phyloP scores from a whole-genome alignment of 2,113 vertebrate genomes.

The Spermophilus dauricus region DNA sequence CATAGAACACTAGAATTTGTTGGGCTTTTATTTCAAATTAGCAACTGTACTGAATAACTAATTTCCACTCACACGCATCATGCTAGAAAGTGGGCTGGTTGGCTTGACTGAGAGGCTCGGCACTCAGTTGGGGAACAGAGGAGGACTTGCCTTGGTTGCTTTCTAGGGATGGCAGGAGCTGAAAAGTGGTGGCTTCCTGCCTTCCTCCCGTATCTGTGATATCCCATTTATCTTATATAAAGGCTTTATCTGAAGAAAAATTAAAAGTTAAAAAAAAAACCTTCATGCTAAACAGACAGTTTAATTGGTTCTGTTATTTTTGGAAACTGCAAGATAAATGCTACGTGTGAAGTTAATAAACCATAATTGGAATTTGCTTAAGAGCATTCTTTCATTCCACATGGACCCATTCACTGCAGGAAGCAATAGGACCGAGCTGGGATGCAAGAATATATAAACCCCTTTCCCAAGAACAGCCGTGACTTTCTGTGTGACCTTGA shows the following conservation, averaged over 20 bases:
- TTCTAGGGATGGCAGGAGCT: not conserved
- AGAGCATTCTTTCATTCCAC: constrained; percentile 76
- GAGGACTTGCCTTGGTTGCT: not conserved
- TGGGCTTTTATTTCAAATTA: constrained; percentile 71
- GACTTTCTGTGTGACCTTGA: constrained; percentile 74
- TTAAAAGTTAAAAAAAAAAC: constrained; percentile 64
- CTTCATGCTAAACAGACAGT: constrained; percentile 82
- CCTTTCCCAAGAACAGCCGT: constrained; percentile 9
- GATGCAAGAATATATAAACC: not conserved
- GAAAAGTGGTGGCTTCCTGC: not conserved
- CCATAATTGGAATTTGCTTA: constrained; percentile 84
- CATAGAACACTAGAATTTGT: constrained; percentile 42
- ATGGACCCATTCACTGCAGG: constrained; percentile 29
- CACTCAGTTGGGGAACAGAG: not conserved
- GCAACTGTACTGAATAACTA: constrained; percentile 13
- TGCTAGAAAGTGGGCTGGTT: not conserved
- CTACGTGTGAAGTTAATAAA: constrained; percentile 82
- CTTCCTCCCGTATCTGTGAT: not conserved
- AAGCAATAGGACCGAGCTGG: constrained; percentile 51
- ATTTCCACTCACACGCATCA: not conserved
- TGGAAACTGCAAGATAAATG: constrained; percentile 84
- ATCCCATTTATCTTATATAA: constrained; percentile 75
- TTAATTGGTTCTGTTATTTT: constrained; percentile 85
- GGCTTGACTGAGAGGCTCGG: not conserved
- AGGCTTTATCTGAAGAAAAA: constrained; percentile 80